These are phyloP conservation scores for Nephrotoma appendiculata DNA, from an alignment of 2,888 invertebrate species.

Conservation along the genomic window DNA sequence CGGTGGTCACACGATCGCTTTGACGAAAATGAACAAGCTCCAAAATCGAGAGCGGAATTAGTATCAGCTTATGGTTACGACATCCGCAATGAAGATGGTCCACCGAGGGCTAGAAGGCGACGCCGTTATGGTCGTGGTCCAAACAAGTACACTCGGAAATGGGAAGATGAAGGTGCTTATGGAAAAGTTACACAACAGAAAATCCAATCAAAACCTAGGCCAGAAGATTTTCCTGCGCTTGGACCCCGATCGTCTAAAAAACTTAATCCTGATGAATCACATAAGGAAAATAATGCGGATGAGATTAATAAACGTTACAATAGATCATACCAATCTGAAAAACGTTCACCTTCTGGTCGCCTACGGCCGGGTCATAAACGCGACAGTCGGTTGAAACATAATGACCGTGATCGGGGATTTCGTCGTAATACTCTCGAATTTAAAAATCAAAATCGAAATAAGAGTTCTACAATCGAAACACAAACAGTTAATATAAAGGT, in stretches of 20 bases:
- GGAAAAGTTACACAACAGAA: constrained; percentile 35
- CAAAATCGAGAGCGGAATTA: constrained; percentile 73
- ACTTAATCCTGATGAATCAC: constrained; percentile 10
- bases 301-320: constrained; percentile 3
- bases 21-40: constrained; percentile 46
- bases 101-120: constrained; percentile 73
- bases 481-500: neutral
- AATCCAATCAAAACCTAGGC: constrained; percentile 30
- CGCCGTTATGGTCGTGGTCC: constrained; percentile 83
- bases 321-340: neutral
- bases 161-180: constrained; percentile 89
- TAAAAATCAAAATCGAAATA: constrained; percentile 20
- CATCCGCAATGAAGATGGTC: constrained; percentile 82
- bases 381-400: constrained; percentile 20
- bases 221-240: constrained; percentile 43
- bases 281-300: constrained; percentile 7
- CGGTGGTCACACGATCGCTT: constrained; percentile 76
- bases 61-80: constrained; percentile 85
- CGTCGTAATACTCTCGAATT: constrained; percentile 25
- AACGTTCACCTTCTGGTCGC: neutral
- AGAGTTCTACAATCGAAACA: neutral
- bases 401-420: constrained; percentile 23
- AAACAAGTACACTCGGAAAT: constrained; percentile 80
- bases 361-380: constrained; percentile 6
- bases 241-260: constrained; percentile 19